Conservation (phyloP, 2,888 invertebrate species). For the Cheilosia urbana region DNA sequence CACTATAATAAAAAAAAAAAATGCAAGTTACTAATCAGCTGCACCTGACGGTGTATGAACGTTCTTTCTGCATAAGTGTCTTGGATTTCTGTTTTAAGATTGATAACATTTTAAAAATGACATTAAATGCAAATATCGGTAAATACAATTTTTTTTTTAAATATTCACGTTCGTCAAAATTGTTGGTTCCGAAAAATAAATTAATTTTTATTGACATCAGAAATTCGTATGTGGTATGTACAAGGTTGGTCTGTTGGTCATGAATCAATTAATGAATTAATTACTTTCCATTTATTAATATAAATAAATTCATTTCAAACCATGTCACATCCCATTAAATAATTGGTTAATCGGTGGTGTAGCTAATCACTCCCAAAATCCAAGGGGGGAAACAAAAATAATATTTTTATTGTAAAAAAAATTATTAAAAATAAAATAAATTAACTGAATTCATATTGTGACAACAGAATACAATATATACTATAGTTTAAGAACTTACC, state of each 20-base stretch:
- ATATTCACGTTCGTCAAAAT: too few relatives aligned
- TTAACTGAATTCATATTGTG: background rate
- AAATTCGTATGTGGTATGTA: background rate
- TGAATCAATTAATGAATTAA: constrained; percentile 17
- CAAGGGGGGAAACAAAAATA: background rate
- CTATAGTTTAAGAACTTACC: constrained; percentile 86
- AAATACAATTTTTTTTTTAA: too few relatives aligned
- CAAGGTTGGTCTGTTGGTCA: too few relatives aligned
- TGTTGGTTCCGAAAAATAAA: too few relatives aligned
- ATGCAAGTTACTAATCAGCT: too few relatives aligned
- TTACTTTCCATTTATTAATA: background rate
- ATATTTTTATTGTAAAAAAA: background rate
- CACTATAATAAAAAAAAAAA: too few relatives aligned
- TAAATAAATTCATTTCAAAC: background rate
- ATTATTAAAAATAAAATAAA: constrained; percentile 16
- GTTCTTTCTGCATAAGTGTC: too few relatives aligned
- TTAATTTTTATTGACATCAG: too few relatives aligned
- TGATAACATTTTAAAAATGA: too few relatives aligned
- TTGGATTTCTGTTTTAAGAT: too few relatives aligned
- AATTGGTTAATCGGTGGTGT: background rate
- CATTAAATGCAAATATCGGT: too few relatives aligned
- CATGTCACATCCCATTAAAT: background rate
- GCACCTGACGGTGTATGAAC: too few relatives aligned
- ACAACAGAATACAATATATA: background rate
- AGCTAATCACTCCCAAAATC: background rate